These are phyloP conservation scores for Pangasianodon gigas DNA, from an alignment of 2,113 vertebrate genomes.

Conservation along the genomic window DNA sequence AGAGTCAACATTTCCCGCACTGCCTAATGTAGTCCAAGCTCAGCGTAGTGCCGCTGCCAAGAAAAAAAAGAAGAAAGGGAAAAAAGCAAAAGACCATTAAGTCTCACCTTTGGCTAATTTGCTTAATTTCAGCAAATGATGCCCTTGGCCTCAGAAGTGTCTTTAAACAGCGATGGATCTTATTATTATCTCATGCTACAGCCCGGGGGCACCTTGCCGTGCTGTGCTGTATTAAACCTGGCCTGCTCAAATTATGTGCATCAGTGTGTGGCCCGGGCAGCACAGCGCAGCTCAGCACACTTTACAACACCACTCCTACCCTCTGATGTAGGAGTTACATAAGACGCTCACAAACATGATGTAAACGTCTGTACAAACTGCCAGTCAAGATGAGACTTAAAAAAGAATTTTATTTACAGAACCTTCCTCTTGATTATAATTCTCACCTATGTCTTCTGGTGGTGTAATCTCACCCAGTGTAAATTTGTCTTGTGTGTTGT, in stretches of 20 bases:
- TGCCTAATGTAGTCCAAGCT: conserved; percentile 48
- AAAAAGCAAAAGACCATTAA: conserved; percentile 53
- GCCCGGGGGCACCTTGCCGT: conserved; percentile 29
- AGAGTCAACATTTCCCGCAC: conserved; percentile 37
- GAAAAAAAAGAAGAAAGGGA: conserved; percentile 4
- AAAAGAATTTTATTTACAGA: background rate
- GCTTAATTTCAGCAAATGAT: conserved; percentile 58
- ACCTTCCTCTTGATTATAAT: background rate
- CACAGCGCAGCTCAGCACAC: background rate
- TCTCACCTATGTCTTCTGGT: background rate
- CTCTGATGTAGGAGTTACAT: conserved; percentile 23
- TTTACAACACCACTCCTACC: background rate
- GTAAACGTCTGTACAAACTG: background rate
- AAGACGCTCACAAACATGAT: conserved; percentile 11
- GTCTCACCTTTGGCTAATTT: conserved; percentile 59
- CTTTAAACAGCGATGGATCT: conserved; percentile 53
- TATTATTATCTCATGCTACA: conserved; percentile 49
- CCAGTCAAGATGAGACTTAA: background rate
- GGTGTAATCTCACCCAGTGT: background rate
- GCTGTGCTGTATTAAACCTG: conserved; percentile 41
- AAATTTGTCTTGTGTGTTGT: background rate
- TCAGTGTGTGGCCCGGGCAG: conserved; percentile 29
- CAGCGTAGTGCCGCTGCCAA: conserved; percentile 29
- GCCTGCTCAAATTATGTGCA: conserved; percentile 18
- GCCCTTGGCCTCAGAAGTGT: conserved; percentile 57